Base-by-base conservation (phyloP, 2,888 invertebrate species). In the Scaptodrosophila latifasciaeformis region DNA sequence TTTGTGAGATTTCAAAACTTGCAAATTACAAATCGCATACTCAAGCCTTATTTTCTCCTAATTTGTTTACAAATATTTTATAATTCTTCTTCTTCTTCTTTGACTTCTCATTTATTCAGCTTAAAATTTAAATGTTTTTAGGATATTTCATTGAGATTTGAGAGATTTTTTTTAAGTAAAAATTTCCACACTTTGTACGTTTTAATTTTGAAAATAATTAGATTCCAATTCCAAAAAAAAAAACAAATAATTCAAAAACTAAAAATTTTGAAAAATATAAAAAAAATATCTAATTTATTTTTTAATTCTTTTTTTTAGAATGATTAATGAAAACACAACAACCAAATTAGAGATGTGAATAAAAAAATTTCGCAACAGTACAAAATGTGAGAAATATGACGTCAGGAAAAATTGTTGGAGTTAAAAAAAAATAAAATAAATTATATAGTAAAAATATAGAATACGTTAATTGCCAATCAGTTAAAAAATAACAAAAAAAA, bases 351-450 rank as follows among this genome's bases (percentile, higher is more conserved):
- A 50, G 21, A 42, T 43, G 21, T 49, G 6, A 30, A 54, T 48
- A 57, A n/a, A n/a, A n/a, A n/a, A 58, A 59, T 65, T 70, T 37
- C 17, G 67, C 55, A 70, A 69, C 58, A 49, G 61, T 65, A 74
- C 76, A 70, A 79, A 71, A 68, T 67, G 66, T 74, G 74, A 59
- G 50, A 64, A 57, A 54, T 60, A 37, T 57, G 52, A 48, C 24
- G 39, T 48, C 35, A 34, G 50, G 55, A 54, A n/a, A n/a, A n/a
- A n/a, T n/a, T n/a, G n/a, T n/a, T n/a, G n/a, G n/a, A n/a, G n/a
- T n/a, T n/a, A n/a, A n/a, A n/a, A n/a, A n/a, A n/a, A n/a, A n/a
- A n/a, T n/a, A n/a, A n/a, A n/a, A n/a, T n/a, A n/a, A n/a, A n/a
- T n/a, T n/a, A n/a, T n/a, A n/a, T n/a, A n/a, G n/a, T n/a, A n/a